Percentiles rank a stretch among this genome's conserved stretches.
These are phyloP conservation scores for Phycodurus eques DNA, from an alignment of 2,113 vertebrate genomes.

Conservation along the genomic window DNA sequence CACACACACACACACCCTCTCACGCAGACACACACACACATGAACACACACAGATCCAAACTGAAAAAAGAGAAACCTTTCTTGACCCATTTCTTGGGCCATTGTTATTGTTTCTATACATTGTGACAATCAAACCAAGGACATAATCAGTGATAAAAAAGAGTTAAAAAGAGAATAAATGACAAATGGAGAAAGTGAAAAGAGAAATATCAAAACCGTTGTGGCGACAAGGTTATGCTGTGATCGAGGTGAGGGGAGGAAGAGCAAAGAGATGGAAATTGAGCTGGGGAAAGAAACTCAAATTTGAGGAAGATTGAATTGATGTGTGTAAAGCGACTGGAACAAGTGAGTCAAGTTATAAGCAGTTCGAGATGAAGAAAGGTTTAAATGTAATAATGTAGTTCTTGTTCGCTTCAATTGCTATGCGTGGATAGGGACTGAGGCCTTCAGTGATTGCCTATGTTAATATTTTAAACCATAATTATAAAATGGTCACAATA, in stretches of 20 bases:
- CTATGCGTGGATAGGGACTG: background rate
- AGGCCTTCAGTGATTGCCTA: background rate
- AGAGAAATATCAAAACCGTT: slow-evolving; percentile 33
- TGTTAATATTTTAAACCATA: background rate
- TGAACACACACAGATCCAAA: slow-evolving; percentile 12
- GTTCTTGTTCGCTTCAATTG: background rate
- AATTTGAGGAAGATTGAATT: slow-evolving; percentile 5
- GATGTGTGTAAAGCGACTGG: slow-evolving; percentile 32
- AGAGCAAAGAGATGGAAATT: slow-evolving; percentile 39
- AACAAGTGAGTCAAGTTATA: slow-evolving; percentile 6
- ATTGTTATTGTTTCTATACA: slow-evolving; percentile 38
- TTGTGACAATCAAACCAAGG: slow-evolving; percentile 47
- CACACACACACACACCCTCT: background rate
- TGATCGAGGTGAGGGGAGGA: slow-evolving; percentile 16
- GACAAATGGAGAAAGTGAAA: slow-evolving; percentile 22
- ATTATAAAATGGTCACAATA: background rate
- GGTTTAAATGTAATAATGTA: background rate
- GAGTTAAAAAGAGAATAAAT: slow-evolving; percentile 3
- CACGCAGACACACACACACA: slow-evolving; percentile 22
- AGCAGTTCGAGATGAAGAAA: background rate
- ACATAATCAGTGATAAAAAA: slow-evolving; percentile 41
- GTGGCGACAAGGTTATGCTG: slow-evolving; percentile 33
- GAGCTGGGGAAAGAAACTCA: slow-evolving; percentile 20
- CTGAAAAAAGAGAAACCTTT: slow-evolving; percentile 33
- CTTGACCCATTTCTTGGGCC: slow-evolving; percentile 27